Evolutionary conservation across 2,113 vertebrate genomes (phyloP), one percentile per base, ranked within the genome.

Genomic region (Microtus montanus): DNA sequence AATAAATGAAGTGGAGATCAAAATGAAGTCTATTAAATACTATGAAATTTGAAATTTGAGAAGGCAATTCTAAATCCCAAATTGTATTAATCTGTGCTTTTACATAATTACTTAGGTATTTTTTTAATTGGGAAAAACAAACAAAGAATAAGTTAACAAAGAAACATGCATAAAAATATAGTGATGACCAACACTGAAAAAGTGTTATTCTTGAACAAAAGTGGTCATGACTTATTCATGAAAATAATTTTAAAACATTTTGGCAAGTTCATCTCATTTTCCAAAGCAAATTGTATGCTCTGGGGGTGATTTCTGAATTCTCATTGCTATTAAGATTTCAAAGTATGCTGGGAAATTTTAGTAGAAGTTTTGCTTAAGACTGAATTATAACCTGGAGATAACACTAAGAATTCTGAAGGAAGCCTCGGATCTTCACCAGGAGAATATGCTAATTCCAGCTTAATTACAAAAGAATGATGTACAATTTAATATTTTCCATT

Each of bases 271-370:
- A 79, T 19, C 52, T 90, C 61, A 91, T 85, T 89, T 77, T 78
- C 86, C 80, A 90, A 91, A 96, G 87, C 15, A 95, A 97, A 95
- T 68, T 71, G 28, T 79, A 73, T 22, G 68, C 87, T 93, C 92
- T 6, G 3, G 77, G 95, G 87, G 91, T 95, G 26, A 84, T 96
- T 96, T 87, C 49, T 84, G 84, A 95, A 96, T 97, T 91, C 47
- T 80, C 87, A 89, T 92, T 96, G 78, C 54, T 66, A 64, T 89
- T 54, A 95, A 66, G 52, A 84, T 97, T 97, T 96, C 89, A 93
- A 74, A 93, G 77, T 84, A 87, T 63, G 71, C 85, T 58, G 64
- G 79, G 7, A 86, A 92, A 85, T 87, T 95, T 91, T 94, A 95
- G 93, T 13, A 66, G 64, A 66, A 66, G 64, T 66, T 30, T 66